Conservation (phyloP, 2,113 vertebrate genomes). For the Cephalophus harveyi region DNA sequence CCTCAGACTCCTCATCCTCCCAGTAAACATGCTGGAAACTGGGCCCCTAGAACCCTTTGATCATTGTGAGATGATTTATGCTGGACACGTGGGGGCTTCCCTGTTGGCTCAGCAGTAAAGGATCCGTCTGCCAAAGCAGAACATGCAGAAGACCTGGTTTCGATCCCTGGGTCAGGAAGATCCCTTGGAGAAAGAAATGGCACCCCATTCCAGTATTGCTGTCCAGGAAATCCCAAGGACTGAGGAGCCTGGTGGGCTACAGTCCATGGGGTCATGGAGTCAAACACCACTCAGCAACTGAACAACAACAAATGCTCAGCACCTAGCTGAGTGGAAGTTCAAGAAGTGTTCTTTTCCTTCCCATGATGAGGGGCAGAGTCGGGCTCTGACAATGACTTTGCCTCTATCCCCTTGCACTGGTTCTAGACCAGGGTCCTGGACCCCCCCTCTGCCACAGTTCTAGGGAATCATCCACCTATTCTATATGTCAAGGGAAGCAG, state of each 20-base stretch:
- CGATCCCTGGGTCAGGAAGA: not conserved
- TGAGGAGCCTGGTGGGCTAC: not conserved
- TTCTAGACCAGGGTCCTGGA: not conserved
- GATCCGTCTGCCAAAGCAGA: not conserved
- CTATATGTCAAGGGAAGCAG: not conserved
- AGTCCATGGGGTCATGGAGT: not conserved
- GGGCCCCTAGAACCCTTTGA: not conserved
- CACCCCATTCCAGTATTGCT: not conserved
- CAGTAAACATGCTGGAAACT: rapidly evolving
- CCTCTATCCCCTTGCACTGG: rapidly evolving
- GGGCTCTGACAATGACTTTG: rapidly evolving
- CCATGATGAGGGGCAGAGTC: not conserved
- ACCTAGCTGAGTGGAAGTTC: not conserved
- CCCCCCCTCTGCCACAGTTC: rapidly evolving
- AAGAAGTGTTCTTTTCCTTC: not conserved
- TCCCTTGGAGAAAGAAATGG: not conserved
- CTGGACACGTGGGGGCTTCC: no score
- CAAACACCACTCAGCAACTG: not conserved
- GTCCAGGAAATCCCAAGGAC: not conserved
- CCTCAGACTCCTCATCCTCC: not conserved
- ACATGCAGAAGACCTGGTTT: not conserved
- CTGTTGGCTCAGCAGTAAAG: not conserved
- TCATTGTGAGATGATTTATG: not conserved
- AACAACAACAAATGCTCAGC: rapidly evolving
- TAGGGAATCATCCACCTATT: not conserved